Percentiles rank a stretch among this genome's conserved stretches.
Evolutionary conservation across 2,888 invertebrate genomes (phyloP).

Genomic region (Meteorus colon): DNA sequence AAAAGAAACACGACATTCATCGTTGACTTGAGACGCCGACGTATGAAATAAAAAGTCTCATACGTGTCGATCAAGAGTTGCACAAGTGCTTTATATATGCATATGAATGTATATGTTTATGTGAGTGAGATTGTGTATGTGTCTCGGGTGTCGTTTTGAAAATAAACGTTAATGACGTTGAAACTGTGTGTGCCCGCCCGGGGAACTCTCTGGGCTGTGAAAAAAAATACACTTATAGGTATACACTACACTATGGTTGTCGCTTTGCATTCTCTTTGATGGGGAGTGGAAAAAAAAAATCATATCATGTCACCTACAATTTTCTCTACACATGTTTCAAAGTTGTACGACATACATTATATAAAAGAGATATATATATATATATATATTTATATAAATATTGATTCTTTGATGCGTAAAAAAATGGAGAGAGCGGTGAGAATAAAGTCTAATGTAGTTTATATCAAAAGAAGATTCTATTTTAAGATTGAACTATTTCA

Average conservation of each 20-base stretch:
- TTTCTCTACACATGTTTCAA: background rate
- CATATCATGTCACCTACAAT: slow-evolving; percentile 1
- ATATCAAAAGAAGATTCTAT: too few species aligned
- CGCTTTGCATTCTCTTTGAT: slow-evolving; percentile 4
- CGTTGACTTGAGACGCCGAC: background rate
- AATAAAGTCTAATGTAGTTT: too few species aligned
- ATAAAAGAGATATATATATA: background rate
- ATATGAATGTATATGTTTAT: background rate
- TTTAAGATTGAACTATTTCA: too few species aligned
- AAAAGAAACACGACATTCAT: background rate
- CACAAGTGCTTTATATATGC: background rate
- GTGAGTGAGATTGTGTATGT: background rate
- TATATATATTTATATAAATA: background rate
- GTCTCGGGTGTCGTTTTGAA: slow-evolving; percentile 24
- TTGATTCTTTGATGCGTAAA: background rate
- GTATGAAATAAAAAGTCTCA: slow-evolving; percentile 12
- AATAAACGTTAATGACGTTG: slow-evolving; percentile 18
- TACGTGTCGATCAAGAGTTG: background rate
- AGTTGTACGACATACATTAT: slow-evolving; percentile 3
- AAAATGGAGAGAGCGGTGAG: too few species aligned
- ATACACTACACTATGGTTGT: background rate
- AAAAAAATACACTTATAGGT: slow-evolving; percentile 6
- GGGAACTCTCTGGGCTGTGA: slow-evolving; percentile 6
- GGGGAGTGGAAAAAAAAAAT: background rate
- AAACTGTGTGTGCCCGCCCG: slow-evolving; percentile 11